Evolutionary conservation across 2,797 vertebrate genomes (phyloP).

Genomic region (Cheirogaleus major): DNA sequence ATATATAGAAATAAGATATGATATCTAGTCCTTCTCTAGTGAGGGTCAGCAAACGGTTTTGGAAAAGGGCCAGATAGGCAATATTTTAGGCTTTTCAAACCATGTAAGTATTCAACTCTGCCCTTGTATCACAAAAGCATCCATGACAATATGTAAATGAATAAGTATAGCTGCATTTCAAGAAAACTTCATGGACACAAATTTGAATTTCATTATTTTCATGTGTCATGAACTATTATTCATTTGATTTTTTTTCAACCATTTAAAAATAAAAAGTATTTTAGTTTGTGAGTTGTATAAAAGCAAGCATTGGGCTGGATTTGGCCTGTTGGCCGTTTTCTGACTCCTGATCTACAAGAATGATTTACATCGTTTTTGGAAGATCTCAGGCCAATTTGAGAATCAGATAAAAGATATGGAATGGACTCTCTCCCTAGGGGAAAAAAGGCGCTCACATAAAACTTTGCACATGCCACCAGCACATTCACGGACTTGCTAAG

Average conservation of each 20-base stretch:
- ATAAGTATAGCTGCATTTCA: background rate
- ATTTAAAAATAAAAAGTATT: background rate
- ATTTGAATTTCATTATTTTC: background rate
- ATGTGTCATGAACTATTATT: background rate
- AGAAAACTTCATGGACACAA: background rate
- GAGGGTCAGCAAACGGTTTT: background rate
- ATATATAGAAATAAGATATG: background rate
- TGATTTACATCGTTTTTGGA: conserved; percentile 4
- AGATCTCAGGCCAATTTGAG: background rate
- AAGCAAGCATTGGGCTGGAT: background rate
- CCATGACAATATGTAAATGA: background rate
- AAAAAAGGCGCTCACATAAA: background rate
- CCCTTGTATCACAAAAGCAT: background rate
- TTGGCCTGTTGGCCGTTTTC: background rate
- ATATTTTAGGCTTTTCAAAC: background rate
- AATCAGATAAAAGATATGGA: background rate
- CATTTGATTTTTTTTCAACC: background rate
- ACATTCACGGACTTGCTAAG: background rate
- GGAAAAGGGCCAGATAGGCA: background rate
- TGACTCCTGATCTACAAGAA: background rate
- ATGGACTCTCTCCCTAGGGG: background rate
- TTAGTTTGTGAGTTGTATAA: background rate
- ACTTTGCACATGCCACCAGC: background rate
- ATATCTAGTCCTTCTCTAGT: background rate
- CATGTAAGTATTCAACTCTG: background rate